A percentile compares a stretch with the other conserved stretches of the same genome.
Conservation (phyloP, 2,113 vertebrate genomes). For the rabbit (Oryctolagus cuniculus) region mOryCun1.1 NC_091437.1:36915501-36916000, state of each 20-base stretch:
- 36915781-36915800: not conserved
- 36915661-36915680: not conserved
- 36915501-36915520: not conserved
- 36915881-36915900: not conserved
- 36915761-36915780: not conserved
- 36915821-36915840: not conserved
- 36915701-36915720: not conserved
- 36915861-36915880: not conserved
- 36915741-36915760: not conserved
- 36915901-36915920: not conserved
- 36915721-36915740: not conserved
- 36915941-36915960: constrained; percentile 23
- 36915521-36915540: not conserved
- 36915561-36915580: not conserved
- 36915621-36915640: not conserved
- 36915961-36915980: not conserved
- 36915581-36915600: not conserved
- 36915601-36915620: not conserved
- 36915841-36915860: constrained; percentile 21
- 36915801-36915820: not conserved
- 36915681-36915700: not conserved
- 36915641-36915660: not conserved
- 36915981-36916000: not conserved
- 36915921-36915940: not conserved
- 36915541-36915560: not conserved